Base-by-base conservation (phyloP, 1,140 invertebrate genomes). In the Rhopalosiphum maidis region DNA sequence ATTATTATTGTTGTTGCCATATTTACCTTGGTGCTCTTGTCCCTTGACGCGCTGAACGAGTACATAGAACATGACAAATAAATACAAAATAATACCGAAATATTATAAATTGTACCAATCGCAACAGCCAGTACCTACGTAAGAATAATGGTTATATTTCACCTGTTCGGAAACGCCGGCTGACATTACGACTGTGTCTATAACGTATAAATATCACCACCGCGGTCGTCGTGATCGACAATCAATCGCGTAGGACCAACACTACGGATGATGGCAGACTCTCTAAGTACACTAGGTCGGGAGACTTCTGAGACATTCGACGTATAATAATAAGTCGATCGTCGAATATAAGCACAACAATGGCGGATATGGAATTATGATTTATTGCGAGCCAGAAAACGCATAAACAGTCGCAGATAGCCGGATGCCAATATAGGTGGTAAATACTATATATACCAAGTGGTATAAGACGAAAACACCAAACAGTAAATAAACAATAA, bases 41-140 rank as follows among this genome's bases (percentile, higher is more conserved):
- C 97, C 97, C 97, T 98, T 98, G 97, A 98, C 98, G 97, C 97
- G 97, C 97, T 98, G 96, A 95, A 96, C 94, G 91, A 90, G 68
- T 94, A 94, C 85, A 86, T 37, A 85, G 88, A 91, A 88, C 91
- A 94, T 89, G 90, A 94, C 94, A 95, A 94, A 94, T 95, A 94
- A 94, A 94, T 86, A 91, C 89, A 90, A 91, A 91, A 91, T 91
- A 94, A 91, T 91, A 91, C 60, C 89, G 68, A 91, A 91, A 94
- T 94, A 91, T 94, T 94, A 91, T 91, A 86, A 94, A 91, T 85
- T 91, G 93, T 92, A 91, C 91, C 43, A 88, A 92, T 92, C 60
- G 93, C n/a, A 94, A 85, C 48, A 91, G 85, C 46, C 90, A 92
- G 90, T 93, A 88, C 90, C 87, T 82, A 87, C 93, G 55, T 93